These are phyloP conservation scores for Hydrozoanthus gracilis DNA, from an alignment of 92 coral and sea anemone species.

Conservation along the genomic window DNA sequence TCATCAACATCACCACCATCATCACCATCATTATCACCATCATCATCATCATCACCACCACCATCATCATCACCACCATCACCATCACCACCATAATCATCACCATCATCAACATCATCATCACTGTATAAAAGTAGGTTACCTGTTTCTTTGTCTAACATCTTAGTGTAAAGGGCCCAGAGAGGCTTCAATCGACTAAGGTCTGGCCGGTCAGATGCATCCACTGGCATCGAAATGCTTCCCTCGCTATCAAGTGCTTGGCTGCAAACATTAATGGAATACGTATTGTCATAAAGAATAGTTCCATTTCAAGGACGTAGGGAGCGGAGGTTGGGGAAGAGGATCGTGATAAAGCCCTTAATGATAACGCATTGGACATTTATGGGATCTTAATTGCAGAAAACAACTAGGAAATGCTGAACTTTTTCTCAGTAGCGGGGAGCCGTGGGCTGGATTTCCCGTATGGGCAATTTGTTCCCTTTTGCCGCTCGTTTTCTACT, in stretches of 20 bases:
- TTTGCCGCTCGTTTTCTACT: no score
- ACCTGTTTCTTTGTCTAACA: constrained; percentile 97
- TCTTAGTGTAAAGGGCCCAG: constrained; percentile 97
- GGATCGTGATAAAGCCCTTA: no score
- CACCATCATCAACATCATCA: not conserved
- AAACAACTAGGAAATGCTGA: no score
- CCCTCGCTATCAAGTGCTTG: constrained; percentile 86
- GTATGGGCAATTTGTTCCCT: no score
- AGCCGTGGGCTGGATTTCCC: no score
- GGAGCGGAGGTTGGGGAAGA: no score
- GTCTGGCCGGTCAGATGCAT: constrained; percentile 85
- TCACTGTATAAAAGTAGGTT: not conserved
- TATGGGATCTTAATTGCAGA: no score
- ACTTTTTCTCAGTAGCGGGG: no score
- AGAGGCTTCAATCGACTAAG: constrained; percentile 92
- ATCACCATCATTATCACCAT: no score
- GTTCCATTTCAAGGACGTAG: not conserved
- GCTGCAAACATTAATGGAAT: constrained; percentile 27
- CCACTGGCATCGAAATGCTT: constrained; percentile 68
- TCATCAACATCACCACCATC: no score
- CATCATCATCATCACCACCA: no score
- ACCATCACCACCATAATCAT: not conserved
- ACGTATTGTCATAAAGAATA: not conserved
- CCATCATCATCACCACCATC: not conserved
- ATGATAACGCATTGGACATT: no score